Evolutionary conservation across 2,888 invertebrate genomes (phyloP), one percentile per base, ranked within the genome.

Genomic region (Dolichopus griseipennis): DNA sequence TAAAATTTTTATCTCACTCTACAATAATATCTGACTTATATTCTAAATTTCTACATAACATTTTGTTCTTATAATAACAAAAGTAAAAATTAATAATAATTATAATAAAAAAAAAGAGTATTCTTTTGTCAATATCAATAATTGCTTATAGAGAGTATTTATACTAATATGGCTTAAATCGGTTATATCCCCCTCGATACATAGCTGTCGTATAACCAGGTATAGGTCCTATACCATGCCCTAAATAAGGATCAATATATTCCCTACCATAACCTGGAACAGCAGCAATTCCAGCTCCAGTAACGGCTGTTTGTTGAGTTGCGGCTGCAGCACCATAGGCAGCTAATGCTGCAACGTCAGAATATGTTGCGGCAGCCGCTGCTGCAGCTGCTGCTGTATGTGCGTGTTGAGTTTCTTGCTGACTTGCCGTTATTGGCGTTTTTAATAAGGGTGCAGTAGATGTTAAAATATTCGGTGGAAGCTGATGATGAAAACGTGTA

Each of bases 201-300:
- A 95, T 92, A 74, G 94, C 92, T 79, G 94, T 91, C 94, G 95
- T 96, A 83, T 97, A 97, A 79, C 96, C 95, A 75, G 97, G 92
- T 77, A 97, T 92, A 75, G 97, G 97, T 79, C 97, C 97, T 81
- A 97, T 95, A 73, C 95, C 91, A 84, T 96, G 96, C 75, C 92
- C 94, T 79, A 97, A 85, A 84, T 95, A 96, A 70, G 95, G 95
- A 83, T 97, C 96, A 75, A 93, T 91, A 79, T 92, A 93, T 79
- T 95, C 94, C 80, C 94, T 88, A 76, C 93, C 93, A 81, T 94
- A 94, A 74, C 92, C 92, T 52, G 52, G 52, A 6, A 52, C 18
- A 18, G 52, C 9, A 12, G 37, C 7, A 61, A 34, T 70, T 75
- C 82, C 83, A 84, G 83, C 87, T 87, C 89, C 89, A 72, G 88